These are phyloP conservation scores for Picathartes gymnocephalus DNA, from an alignment of 2,113 vertebrate genomes.

Conservation along the genomic window DNA sequence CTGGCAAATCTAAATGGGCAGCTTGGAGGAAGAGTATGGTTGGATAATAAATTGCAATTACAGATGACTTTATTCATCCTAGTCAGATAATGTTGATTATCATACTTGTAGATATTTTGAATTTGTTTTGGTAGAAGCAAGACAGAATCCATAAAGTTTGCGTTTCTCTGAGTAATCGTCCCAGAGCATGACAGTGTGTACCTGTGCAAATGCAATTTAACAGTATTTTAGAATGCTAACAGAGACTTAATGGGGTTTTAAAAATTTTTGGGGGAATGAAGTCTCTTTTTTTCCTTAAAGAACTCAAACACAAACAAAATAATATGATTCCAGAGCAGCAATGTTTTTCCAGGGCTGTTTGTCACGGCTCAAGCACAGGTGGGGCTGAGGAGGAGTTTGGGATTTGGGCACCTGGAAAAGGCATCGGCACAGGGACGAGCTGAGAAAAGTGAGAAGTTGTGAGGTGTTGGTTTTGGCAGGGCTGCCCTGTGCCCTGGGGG, in stretches of 20 bases:
- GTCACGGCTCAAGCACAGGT: not conserved
- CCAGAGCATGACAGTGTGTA: rapidly evolving
- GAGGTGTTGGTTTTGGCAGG: conserved; percentile 44
- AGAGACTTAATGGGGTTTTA: not conserved
- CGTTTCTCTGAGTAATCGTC: not conserved
- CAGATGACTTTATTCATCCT: not conserved
- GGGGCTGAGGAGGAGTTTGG: not conserved
- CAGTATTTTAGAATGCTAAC: not conserved
- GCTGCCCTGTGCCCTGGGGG: not conserved
- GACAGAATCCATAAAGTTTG: not conserved
- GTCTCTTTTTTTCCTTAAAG: not conserved
- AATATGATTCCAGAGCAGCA: not conserved
- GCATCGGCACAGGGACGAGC: not conserved
- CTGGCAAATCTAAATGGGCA: not conserved
- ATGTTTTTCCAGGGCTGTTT: not conserved
- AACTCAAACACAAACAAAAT: not conserved
- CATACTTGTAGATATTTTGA: not conserved
- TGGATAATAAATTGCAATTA: not conserved
- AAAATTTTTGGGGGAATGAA: rapidly evolving
- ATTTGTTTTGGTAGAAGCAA: not conserved
- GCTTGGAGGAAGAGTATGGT: not conserved
- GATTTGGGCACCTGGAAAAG: conserved; percentile 37
- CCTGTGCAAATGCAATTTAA: not conserved
- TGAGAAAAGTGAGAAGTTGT: conserved; percentile 4
- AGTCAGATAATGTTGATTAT: not conserved